Evolutionary conservation across 2,113 vertebrate genomes (phyloP), one percentile per base, ranked within the genome.

Genomic region (Pedetes capensis): DNA sequence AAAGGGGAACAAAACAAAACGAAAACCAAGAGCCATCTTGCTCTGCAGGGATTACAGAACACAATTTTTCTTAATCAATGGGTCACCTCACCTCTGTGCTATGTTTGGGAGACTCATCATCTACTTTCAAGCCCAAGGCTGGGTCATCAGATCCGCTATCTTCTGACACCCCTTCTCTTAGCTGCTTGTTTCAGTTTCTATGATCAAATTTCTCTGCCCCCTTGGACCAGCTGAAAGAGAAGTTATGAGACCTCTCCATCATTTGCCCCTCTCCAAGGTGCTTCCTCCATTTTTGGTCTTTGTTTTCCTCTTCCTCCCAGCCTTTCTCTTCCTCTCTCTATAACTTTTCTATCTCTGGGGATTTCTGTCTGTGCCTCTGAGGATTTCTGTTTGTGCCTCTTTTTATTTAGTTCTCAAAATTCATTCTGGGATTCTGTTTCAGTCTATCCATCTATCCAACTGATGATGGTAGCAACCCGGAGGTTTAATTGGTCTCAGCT

Each of bases 221-320:
- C 25, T 64, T 37, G 57, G 78, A 94, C 66, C 42, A 23, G 81
- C 44, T 63, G 44, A 49, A 55, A 84, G 78, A 87, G 80, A 87
- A 88, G 63, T 96, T 92, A 96, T 93, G 95, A 96, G 69, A 59
- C 39, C 92, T 88, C 69, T 96, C 92, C 63, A 95, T 97, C 97
- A 96, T 89, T 32, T 4, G 2, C 39, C 16, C 4, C 18, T 49
- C 53, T 69, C 55, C 8, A 9, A 89, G 64, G 37, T 29, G 71
- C 49, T 93, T 79, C 42, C 14, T 92, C 20, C 34, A 34, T 66
- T 78, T 93, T 44, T 25, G 64, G 51, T 61, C n/a, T 64, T 66
- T 39, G 53, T 59, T 69, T 51, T 9, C 17, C 32, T 23, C 20
- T 80, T 81, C 53, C n/a, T 88, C 78, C 91, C 12, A 8, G 3